These are phyloP conservation scores for Proisotoma minuta DNA, from an alignment of 2,888 invertebrate genomes.

Conservation along the genomic window DNA sequence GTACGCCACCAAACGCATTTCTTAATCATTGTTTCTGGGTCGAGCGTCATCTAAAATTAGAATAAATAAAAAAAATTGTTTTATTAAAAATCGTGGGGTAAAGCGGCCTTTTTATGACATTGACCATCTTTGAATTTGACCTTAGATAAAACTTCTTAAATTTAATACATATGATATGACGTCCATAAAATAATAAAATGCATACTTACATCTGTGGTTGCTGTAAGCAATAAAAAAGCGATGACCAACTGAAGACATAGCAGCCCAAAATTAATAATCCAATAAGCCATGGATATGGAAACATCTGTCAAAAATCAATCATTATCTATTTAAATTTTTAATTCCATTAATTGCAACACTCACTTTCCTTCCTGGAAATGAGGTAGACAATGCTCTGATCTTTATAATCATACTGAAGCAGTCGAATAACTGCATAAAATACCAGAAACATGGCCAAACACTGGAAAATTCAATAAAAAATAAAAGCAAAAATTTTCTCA, in stretches of 20 bases:
- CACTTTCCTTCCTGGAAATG: slow-evolving; percentile 32
- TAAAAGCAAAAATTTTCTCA: neutral
- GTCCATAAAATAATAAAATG: no score
- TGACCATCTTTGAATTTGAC: neutral
- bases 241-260: slow-evolving; percentile 43
- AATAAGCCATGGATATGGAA: slow-evolving; percentile 39
- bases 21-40: slow-evolving; percentile 45
- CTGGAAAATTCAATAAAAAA: slow-evolving; percentile 17
- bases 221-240: slow-evolving; percentile 41
- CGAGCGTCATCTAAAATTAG: slow-evolving; percentile 44
- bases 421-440: slow-evolving; percentile 37
- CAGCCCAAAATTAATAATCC: slow-evolving; percentile 40
- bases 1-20: slow-evolving; percentile 44
- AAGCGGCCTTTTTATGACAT: neutral
- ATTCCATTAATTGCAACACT: slow-evolving; percentile 2
- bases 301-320: no score
- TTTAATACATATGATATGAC: no score
- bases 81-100: neutral
- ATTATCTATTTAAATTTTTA: neutral
- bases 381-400: slow-evolving; percentile 36
- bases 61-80: neutral
- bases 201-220: slow-evolving; percentile 44
- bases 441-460: slow-evolving; percentile 36
- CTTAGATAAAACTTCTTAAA: neutral
- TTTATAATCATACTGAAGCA: slow-evolving; percentile 34